Base-by-base conservation (phyloP, 2,797 vertebrate species). In the Anisognathus igniventris region DNA sequence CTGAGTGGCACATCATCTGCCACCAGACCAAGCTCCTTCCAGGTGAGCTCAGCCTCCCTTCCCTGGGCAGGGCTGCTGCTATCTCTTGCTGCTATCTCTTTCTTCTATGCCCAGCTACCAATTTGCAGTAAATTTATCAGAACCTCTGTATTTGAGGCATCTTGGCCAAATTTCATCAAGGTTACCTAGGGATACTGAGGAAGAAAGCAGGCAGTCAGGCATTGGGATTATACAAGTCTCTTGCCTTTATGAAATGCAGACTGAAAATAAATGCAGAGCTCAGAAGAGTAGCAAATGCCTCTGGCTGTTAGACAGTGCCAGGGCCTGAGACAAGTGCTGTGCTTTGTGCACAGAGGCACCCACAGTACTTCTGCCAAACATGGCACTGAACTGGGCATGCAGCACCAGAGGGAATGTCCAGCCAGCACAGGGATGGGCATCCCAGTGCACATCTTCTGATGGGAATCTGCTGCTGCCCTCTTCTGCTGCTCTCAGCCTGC, bases 291-390 rank as follows among this genome's bases (percentile, higher is more conserved):
- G 12, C 1, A 2, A 72, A 28, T 61, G 33, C 24, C 28, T 74
- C 30, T 81, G 74, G 27, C 53, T 57, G 25, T 64, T 90, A 53
- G 40, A 85, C 45, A 9, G 19, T 81, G 65, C 8, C 44, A 50
- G 73, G 73, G 60, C 6, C 6, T 65, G 60, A 65, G 37, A 35
- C 0, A 4, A 3, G 1, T 2, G 24, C 23, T 64, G 57, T 1
- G 3, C 17, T 27, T 48, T n/a, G 40, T 60, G 24, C 48, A 39
- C 68, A 71, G 73, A 62, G 39, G 23, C 3, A 37, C 12, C 3
- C 1, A 0, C 1, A 0, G 30, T 15, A 25, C 58, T 74, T 62
- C 17, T 30, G 62, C 50, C 50, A 75, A 22, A 40, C 0, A 0
- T 53, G 82, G 16, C 48, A 16, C n/a, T 19, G 70, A 56, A 12